phyloP scores from a whole-genome alignment of 30 jellyfish, hydroid and myxozoan genomes.

The Cassiopea andromeda region DNA sequence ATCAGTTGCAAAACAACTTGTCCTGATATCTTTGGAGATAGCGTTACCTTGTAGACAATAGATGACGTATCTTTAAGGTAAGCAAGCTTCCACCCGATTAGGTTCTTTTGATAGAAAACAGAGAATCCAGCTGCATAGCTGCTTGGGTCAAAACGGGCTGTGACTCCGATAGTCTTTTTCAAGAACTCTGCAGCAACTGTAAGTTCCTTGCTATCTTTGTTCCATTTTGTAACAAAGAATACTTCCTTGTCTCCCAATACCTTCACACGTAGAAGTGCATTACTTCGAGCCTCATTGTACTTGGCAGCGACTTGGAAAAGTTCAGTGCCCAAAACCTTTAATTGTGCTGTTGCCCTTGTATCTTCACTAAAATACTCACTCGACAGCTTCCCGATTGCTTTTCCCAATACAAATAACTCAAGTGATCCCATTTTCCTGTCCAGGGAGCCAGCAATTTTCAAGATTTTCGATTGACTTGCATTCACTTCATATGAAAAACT shows the following conservation, averaged over 20 bases:
- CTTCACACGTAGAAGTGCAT: constrained; percentile 50
- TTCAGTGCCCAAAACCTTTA: constrained; percentile 38
- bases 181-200: constrained; percentile 68
- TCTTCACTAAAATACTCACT: constrained; percentile 22
- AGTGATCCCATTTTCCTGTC: constrained; percentile 34
- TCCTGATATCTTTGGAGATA: constrained; percentile 74
- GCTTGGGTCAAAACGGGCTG: constrained; percentile 76
- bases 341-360: constrained; percentile 2
- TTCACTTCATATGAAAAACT: constrained; percentile 13
- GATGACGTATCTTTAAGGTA: constrained; percentile 57
- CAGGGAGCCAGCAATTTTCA: constrained; percentile 29
- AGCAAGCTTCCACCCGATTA: constrained; percentile 57
- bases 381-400: constrained; percentile 16
- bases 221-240: constrained; percentile 70
- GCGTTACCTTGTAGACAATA: constrained; percentile 68
- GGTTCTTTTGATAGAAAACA: constrained; percentile 72
- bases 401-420: constrained; percentile 33
- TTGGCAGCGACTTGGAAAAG: constrained; percentile 56
- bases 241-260: constrained; percentile 59
- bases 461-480: constrained; percentile 16
- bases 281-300: constrained; percentile 43
- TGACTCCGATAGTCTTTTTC: constrained; percentile 66
- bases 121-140: constrained; percentile 57
- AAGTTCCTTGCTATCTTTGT: constrained; percentile 54
- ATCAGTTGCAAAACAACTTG: constrained; percentile 73